phyloP scores from a whole-genome alignment of 2,797 vertebrate species.

The Macrochelys suwanniensis region DNA sequence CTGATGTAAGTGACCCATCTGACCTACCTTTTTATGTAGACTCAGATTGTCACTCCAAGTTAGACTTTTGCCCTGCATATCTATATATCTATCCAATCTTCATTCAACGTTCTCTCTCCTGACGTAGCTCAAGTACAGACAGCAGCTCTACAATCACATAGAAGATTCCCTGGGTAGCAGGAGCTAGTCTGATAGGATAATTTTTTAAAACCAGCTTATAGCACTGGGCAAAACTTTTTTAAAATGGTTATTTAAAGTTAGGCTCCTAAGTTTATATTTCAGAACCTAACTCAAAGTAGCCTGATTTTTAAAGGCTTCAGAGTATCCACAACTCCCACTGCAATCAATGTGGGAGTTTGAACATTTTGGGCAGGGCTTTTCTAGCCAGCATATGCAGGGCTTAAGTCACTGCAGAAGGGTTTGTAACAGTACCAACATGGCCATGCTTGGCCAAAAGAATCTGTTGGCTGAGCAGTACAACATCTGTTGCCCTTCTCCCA shows the following conservation, averaged over 20 bases:
- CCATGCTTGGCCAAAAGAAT: neutral
- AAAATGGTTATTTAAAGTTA: conserved; percentile 21
- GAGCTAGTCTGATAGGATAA: neutral
- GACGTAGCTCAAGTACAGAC: neutral
- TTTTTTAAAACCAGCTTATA: conserved; percentile 34
- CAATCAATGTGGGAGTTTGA: neutral
- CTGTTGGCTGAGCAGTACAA: neutral
- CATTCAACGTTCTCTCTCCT: neutral
- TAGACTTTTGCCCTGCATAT: neutral
- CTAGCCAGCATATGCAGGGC: neutral
- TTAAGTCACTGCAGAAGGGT: neutral
- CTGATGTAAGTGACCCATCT: neutral
- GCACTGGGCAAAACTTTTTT: neutral
- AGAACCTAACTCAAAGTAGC: neutral
- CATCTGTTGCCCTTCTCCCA: neutral
- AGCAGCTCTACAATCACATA: neutral
- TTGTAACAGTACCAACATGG: neutral
- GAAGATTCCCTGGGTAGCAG: neutral
- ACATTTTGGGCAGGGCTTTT: neutral
- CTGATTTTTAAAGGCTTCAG: conserved; percentile 4
- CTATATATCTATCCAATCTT: neutral
- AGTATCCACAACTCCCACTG: conserved; percentile 14
- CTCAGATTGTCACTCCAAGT: conserved; percentile 2
- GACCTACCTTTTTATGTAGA: neutral
- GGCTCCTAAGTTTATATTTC: neutral